Base-by-base conservation (phyloP, 2,888 invertebrate species). In the Oegoconia quadripuncta region DNA sequence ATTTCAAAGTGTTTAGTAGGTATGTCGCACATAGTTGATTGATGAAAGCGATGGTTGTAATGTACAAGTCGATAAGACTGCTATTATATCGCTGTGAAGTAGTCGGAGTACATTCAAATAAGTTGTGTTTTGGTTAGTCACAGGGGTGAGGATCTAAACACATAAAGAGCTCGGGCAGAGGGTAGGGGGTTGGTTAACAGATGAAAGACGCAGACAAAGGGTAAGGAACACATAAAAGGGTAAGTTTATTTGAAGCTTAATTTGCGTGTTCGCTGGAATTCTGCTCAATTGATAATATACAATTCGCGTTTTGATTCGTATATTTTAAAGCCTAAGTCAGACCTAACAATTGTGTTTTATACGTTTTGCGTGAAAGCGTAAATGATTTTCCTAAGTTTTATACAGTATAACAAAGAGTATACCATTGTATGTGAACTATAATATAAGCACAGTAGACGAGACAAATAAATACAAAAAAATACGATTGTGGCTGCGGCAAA, bases 171-270 rank as follows among this genome's bases (percentile, higher is more conserved):
- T 79, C 57, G 84, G 87, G 86, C 75, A 76, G 74, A 75, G 83
- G 86, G 81, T 75, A 77, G 79, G 81, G 84, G 83, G 76, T 76
- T 82, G 84, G 88, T 87, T 90, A 87, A 91, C 92, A 91, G 91
- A 92, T 93, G 92, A 89, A 84, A 91, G 93, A 93, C 93, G 93
- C 91, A 93, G 92, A 93, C 93, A 93, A 91, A 90, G 90, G 91
- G 92, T 90, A 86, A 80, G 87, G 87, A 87, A 79, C 81, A 91
- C 89, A 88, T 87, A 88, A 89, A 88, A 83, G 88, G 88, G 87
- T 84, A 82, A 83, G 83, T 86, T 87, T 80, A 83, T 84, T 82
- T 80, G 88, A 83, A 86, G 87, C 84, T 81, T 75, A 81, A 80
- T 83, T 86, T 86, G 86, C 84, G 84, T 87, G 88, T 86, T 82